Evolutionary conservation across 2,113 vertebrate species (phyloP).

Genomic region (Turnix velox): DNA sequence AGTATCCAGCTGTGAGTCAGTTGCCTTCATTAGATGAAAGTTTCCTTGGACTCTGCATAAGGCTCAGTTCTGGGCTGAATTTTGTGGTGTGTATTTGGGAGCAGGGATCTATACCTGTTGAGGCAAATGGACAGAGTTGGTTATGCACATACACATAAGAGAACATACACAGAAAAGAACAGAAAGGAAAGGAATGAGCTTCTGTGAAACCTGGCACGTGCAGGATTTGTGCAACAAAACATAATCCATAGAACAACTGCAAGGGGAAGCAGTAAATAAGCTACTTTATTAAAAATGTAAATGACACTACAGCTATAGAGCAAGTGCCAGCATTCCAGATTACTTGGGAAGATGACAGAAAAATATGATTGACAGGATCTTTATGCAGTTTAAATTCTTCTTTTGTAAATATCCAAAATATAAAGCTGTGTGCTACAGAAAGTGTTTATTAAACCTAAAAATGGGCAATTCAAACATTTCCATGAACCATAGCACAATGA

Average conservation of each 20-base stretch:
- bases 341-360: neutral
- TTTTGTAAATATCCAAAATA: neutral
- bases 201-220: neutral
- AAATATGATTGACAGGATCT: neutral
- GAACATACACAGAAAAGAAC: neutral
- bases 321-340: neutral
- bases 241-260: neutral
- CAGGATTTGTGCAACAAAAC: neutral
- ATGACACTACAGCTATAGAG: neutral
- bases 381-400: neutral
- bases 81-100: neutral
- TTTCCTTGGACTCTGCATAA: neutral
- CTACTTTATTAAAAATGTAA: slow-evolving; percentile 53
- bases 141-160: neutral
- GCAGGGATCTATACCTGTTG: neutral
- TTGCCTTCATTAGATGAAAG: neutral
- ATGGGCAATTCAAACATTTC: neutral
- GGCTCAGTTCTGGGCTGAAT: neutral
- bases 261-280: neutral
- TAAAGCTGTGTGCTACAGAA: neutral
- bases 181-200: neutral
- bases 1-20: neutral
- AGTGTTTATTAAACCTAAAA: slow-evolving; percentile 2
- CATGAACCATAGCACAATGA: neutral
- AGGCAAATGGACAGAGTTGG: neutral